phyloP scores from a whole-genome alignment of 1,140 invertebrate species.

The Euschistus heros region DNA sequence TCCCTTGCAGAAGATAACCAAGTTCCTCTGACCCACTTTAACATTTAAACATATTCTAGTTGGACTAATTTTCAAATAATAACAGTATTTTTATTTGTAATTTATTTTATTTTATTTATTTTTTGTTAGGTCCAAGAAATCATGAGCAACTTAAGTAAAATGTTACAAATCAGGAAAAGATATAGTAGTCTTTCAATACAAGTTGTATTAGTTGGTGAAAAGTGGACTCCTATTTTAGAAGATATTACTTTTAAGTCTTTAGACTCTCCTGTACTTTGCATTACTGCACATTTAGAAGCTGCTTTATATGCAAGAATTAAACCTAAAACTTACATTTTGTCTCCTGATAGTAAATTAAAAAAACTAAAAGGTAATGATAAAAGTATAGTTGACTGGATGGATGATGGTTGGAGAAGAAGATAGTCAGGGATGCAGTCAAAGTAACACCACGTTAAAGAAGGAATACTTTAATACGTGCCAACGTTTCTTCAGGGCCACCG shows the following conservation, averaged over 20 bases:
- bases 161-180: conserved; percentile 2
- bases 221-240: conserved; percentile 12
- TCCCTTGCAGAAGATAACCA: too few species aligned
- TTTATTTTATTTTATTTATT: neutral
- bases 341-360: neutral
- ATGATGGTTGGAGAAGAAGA: too few species aligned
- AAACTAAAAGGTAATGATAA: conserved; percentile 15
- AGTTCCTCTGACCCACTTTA: too few species aligned
- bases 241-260: neutral
- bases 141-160: neutral
- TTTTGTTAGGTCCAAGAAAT: neutral
- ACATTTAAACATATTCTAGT: too few species aligned
- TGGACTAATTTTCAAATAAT: too few species aligned
- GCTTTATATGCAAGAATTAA: conserved; percentile 24
- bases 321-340: conserved; percentile 22
- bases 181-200: neutral
- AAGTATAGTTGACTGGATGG: too few species aligned
- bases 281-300: conserved; percentile 25
- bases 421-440: too few species aligned
- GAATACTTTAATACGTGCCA: too few species aligned
- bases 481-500: too few species aligned
- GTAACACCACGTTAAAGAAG: too few species aligned
- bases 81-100: too few species aligned
- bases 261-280: conserved; percentile 20
- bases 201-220: conserved; percentile 13